Evolutionary conservation across 2,797 vertebrate genomes (phyloP).

Genomic region (Gymnopithys bicolor): DNA sequence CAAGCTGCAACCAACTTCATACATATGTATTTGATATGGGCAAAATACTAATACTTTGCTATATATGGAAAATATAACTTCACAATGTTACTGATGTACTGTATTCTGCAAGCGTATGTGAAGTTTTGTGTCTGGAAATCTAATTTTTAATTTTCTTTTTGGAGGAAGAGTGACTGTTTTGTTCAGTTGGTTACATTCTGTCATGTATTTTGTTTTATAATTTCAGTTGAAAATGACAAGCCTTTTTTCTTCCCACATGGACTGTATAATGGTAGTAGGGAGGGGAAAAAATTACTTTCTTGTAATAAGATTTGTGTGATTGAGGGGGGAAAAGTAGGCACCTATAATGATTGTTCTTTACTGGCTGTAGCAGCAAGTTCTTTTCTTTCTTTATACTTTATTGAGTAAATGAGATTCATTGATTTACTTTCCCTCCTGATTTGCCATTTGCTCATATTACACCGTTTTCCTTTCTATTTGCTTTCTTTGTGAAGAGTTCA

Average conservation of each 20-base stretch:
- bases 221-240: not conserved
- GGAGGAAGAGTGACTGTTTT: not conserved
- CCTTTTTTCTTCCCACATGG: not conserved
- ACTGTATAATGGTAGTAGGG: not conserved
- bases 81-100: rapidly evolving
- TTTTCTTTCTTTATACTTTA: conserved; percentile 33
- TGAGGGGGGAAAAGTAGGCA: not conserved
- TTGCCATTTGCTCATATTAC: not conserved
- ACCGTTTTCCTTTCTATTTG: not conserved
- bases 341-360: not conserved
- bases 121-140: not conserved
- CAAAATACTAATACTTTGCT: not conserved
- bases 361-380: not conserved
- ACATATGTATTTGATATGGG: not conserved
- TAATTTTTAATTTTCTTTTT: not conserved
- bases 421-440: conserved; percentile 17
- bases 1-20: not conserved
- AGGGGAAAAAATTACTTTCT: not conserved
- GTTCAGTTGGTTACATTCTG: not conserved
- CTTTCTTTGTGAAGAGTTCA: conserved; percentile 15
- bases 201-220: not conserved
- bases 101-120: not conserved
- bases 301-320: not conserved
- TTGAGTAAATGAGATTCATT: conserved; percentile 26
- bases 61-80: not conserved